Base-by-base conservation (phyloP, 2,797 vertebrate species). In the Parotocinclus haroldoi region DNA sequence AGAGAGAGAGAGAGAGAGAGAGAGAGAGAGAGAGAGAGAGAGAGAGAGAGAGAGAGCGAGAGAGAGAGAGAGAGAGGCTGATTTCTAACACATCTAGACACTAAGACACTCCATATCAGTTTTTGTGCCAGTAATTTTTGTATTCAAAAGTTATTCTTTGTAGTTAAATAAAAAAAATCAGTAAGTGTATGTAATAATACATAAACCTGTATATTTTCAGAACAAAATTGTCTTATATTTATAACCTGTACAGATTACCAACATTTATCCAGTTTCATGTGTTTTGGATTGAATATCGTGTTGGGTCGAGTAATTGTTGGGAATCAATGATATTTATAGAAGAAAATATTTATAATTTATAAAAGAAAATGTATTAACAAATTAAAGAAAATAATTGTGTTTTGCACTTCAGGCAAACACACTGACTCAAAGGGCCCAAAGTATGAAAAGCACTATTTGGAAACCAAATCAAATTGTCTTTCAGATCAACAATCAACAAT, bases 371-470 rank as follows among this genome's bases (percentile, higher is more conserved):
- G 45, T 67, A 67, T 53, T 37, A 70, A 63, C 11, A n/a, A n/a
- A n/a, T n/a, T n/a, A 59, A 72, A 64, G 37, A 44, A 78, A 58
- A 72, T 44, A 27, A 27, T 5, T 27, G 27, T 27, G 10, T 54
- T 1, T 80, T 60, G 73, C 67, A 77, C 82, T 79, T 81, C 63
- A 61, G 54, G 80, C 81, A 79, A 81, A 82, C 64, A 57, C 73
- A 85, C 86, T 83, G 74, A 65, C 81, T 87, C 78, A 87, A 88
- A 87, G 86, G 68, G 58, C 72, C 7, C 46, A 78, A 14, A 52
- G 69, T 78, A 71, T 75, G 80, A 73, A 77, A 60, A 78, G 72
- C 66, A 67, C 79, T 76, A 82, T 78, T 84, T 77, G 74, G 83
- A 64, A 74, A 76, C 76, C 76, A 79, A 67, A 79, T 80, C 82